phyloP scores from a whole-genome alignment of 2,113 vertebrate species.

The Alexandromys fortis region DNA sequence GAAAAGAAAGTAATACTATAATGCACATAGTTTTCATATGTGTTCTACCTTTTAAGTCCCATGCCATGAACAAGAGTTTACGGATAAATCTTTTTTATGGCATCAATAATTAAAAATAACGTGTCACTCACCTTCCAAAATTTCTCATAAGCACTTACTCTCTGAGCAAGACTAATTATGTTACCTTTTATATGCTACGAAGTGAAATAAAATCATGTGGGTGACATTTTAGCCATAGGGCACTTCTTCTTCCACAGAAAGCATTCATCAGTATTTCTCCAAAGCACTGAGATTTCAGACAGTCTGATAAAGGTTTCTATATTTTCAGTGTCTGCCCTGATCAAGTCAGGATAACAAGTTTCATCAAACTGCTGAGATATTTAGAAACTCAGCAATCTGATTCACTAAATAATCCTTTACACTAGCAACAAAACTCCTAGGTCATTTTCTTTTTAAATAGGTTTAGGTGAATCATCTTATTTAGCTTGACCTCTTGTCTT shows the following conservation, averaged over 20 bases:
- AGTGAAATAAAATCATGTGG: background rate
- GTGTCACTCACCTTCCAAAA: background rate
- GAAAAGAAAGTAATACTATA: background rate
- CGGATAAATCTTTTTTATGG: background rate
- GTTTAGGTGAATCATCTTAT: conserved; percentile 78
- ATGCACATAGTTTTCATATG: background rate
- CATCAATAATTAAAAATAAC: background rate
- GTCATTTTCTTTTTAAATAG: conserved; percentile 63
- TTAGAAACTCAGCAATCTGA: conserved; percentile 67
- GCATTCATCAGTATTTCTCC: conserved; percentile 36
- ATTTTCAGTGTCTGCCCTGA: conserved; percentile 57
- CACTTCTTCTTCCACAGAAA: background rate
- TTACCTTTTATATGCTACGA: background rate
- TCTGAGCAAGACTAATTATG: background rate
- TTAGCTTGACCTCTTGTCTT: conserved; percentile 77
- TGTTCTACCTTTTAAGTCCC: background rate
- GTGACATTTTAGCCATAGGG: background rate
- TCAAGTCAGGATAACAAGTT: conserved; percentile 67
- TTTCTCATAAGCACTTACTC: background rate
- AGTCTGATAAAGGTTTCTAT: conserved; percentile 66
- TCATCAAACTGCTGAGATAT: conserved; percentile 72
- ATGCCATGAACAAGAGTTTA: background rate
- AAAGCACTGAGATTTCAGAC: conserved; percentile 57
- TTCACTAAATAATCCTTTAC: conserved; percentile 78
- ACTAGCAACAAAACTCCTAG: conserved; percentile 66